phyloP scores from a whole-genome alignment of 2,888 invertebrate species.

The Choristoneura rosaceana region DNA sequence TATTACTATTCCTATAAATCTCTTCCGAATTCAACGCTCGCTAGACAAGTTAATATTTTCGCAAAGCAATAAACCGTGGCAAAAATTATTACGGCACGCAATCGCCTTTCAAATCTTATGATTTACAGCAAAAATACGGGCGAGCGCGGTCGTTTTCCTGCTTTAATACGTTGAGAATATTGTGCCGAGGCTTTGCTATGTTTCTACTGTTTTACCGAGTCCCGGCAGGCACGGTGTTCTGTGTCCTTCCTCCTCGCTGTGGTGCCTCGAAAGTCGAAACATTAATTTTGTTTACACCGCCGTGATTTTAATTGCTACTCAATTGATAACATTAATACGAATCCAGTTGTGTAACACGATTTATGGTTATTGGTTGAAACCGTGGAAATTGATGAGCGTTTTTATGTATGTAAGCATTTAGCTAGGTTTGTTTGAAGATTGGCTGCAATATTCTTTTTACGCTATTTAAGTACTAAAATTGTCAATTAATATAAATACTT shows the following conservation, averaged over 20 bases:
- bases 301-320: slow-evolving; percentile 66
- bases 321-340: slow-evolving; percentile 69
- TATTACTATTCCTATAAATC: slow-evolving; percentile 37
- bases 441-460: neutral
- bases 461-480: neutral
- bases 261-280: slow-evolving; percentile 55
- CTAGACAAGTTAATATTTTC: slow-evolving; percentile 39
- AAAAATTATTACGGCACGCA: slow-evolving; percentile 58
- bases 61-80: slow-evolving; percentile 64
- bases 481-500: neutral
- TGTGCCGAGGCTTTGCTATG: slow-evolving; percentile 20
- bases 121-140: slow-evolving; percentile 61
- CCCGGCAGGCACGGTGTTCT: slow-evolving; percentile 32
- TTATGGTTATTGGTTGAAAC: slow-evolving; percentile 57
- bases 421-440: slow-evolving; percentile 1
- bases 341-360: slow-evolving; percentile 63
- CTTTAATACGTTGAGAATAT: slow-evolving; percentile 17
- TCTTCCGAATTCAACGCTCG: slow-evolving; percentile 33
- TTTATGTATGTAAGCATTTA: slow-evolving; percentile 40
- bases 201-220: slow-evolving; percentile 46
- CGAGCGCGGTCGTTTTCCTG: slow-evolving; percentile 48
- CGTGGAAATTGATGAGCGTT: slow-evolving; percentile 60
- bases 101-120: slow-evolving; percentile 68
- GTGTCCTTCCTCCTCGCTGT: slow-evolving; percentile 21
- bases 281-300: slow-evolving; percentile 69